These are phyloP conservation scores for Drosophila erecta DNA, from an alignment of 1,140 invertebrate species.

Conservation along the genomic window DNA sequence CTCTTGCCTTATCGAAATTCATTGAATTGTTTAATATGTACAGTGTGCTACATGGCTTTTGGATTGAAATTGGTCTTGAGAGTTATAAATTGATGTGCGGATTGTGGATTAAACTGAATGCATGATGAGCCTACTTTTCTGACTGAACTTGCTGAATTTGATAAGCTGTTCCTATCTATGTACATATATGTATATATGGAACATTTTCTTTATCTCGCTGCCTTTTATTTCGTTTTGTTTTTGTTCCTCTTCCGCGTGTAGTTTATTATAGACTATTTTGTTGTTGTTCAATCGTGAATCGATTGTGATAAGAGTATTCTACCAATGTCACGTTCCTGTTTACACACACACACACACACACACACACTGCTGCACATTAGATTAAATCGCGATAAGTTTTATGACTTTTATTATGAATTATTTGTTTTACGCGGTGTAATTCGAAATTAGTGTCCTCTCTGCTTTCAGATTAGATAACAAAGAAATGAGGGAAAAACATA, in stretches of 20 bases:
- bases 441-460: conserved; percentile 17
- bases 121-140: neutral
- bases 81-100: neutral
- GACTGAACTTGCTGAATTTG: neutral
- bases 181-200: neutral
- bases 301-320: conserved; percentile 15
- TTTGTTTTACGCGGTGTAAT: conserved; percentile 17
- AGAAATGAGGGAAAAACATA: neutral
- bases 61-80: neutral
- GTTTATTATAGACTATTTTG: neutral
- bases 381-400: conserved; percentile 29
- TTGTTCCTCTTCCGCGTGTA: conserved; percentile 25
- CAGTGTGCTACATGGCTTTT: too few relatives aligned
- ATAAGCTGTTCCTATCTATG: neutral
- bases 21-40: neutral
- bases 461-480: conserved; percentile 37
- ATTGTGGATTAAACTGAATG: neutral
- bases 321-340: conserved; percentile 43
- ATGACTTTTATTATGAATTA: conserved; percentile 37
- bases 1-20: too few relatives aligned
- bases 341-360: conserved; percentile 3
- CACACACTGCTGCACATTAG: conserved; percentile 3
- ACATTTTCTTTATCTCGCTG: neutral
- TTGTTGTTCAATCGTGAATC: conserved; percentile 21
- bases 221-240: conserved; percentile 2